Percentiles rank a stretch among this genome's conserved stretches.
phyloP scores from a whole-genome alignment of 2,888 invertebrate genomes.

The Sturmia bella region DNA sequence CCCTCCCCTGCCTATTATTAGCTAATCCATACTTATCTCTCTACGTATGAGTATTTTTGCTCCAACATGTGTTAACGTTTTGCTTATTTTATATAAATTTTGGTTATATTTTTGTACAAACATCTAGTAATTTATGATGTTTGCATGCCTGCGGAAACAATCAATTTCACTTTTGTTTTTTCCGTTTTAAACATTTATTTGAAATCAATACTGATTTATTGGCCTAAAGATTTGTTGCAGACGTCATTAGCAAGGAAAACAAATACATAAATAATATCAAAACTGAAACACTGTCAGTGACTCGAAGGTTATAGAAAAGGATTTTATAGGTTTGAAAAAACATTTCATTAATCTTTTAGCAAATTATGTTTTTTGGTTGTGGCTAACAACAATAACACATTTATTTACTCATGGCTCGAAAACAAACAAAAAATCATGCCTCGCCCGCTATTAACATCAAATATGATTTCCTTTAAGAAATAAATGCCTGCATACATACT shows the following conservation, averaged over 20 bases:
- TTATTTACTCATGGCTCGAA: background rate
- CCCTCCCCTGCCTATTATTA: too few species aligned
- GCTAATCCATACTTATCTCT: too few species aligned
- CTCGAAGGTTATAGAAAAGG: background rate
- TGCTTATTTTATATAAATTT: slow-evolving; percentile 1
- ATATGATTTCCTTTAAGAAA: slow-evolving; percentile 23
- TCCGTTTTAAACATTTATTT: slow-evolving; percentile 55
- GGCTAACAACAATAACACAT: slow-evolving; percentile 5
- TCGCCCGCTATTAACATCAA: slow-evolving; percentile 16
- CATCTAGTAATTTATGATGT: slow-evolving; percentile 41
- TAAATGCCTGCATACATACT: slow-evolving; percentile 5
- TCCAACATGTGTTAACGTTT: background rate
- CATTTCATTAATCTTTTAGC: background rate
- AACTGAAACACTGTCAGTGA: background rate
- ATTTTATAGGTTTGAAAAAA: background rate
- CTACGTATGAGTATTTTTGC: background rate
- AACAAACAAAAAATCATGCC: background rate
- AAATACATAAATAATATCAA: background rate
- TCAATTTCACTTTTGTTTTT: slow-evolving; percentile 59
- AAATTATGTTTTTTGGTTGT: slow-evolving; percentile 5
- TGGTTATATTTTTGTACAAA: background rate
- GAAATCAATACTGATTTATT: slow-evolving; percentile 69
- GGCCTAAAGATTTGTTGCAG: slow-evolving; percentile 32
- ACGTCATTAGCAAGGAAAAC: background rate
- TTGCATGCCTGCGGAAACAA: slow-evolving; percentile 45